phyloP scores from a whole-genome alignment of 64 coral and sea anemone species.

The Actinia tenebrosa region DNA sequence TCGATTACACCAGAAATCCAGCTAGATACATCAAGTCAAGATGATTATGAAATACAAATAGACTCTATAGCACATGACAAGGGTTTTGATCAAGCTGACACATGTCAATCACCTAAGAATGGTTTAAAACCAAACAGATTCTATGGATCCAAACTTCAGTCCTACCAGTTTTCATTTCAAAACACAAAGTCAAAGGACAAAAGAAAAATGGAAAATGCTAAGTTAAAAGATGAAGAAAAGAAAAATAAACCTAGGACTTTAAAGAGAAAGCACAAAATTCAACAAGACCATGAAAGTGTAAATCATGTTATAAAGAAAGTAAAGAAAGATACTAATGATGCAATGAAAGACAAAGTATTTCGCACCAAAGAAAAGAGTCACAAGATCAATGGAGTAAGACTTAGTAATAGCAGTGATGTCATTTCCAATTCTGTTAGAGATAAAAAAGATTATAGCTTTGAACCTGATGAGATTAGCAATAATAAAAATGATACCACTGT shows the following conservation, averaged over 20 bases:
- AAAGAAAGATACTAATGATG: neutral
- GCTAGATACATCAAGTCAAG: neutral
- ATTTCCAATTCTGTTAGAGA: neutral
- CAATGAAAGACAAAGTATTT: neutral
- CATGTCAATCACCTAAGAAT: slow-evolving; percentile 10
- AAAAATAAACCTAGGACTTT: neutral
- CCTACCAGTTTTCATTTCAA: slow-evolving; percentile 6
- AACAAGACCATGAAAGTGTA: neutral
- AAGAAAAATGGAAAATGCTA: neutral
- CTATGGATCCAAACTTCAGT: slow-evolving; percentile 58
- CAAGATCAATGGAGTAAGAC: neutral
- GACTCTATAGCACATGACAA: neutral
- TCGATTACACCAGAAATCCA: neutral
- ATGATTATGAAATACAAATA: neutral
- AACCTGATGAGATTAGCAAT: neutral
- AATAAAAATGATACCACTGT: neutral
- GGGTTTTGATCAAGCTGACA: neutral
- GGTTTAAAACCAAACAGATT: slow-evolving; percentile 59
- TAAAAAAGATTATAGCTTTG: neutral
- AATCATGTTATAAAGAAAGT: neutral
- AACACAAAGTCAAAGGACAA: neutral
- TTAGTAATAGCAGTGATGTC: neutral
- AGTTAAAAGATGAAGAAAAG: neutral
- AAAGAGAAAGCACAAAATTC: neutral
- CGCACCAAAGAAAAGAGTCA: neutral